Percentiles rank a stretch among this genome's conserved stretches.
Evolutionary conservation across 2,888 invertebrate genomes (phyloP).

Genomic region (Apocheima hispidaria): DNA sequence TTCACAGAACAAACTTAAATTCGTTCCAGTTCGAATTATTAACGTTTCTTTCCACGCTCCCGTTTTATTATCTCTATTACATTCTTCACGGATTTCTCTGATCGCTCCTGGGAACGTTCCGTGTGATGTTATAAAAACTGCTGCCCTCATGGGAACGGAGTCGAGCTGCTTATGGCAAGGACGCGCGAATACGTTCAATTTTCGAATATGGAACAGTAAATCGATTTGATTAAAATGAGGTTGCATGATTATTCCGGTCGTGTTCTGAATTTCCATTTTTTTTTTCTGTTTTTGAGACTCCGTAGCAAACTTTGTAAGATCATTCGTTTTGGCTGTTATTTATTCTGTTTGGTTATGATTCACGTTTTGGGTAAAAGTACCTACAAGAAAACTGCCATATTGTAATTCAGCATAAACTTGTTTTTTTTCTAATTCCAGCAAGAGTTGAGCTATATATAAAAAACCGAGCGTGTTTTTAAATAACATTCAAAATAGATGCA

Average conservation of each 20-base stretch:
- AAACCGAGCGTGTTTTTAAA: conserved; percentile 64
- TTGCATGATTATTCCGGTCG: conserved; percentile 32
- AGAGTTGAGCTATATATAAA: conserved; percentile 59
- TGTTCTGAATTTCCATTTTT: conserved; percentile 29
- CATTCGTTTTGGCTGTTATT: not conserved
- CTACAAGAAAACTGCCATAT: not conserved
- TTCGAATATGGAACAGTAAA: conserved; percentile 36
- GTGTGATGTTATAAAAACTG: conserved; percentile 62
- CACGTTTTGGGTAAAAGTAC: too few species aligned
- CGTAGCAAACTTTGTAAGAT: not conserved
- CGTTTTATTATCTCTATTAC: conserved; percentile 50
- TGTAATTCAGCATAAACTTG: too few species aligned
- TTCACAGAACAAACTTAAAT: conserved; percentile 32
- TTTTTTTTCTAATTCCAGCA: conserved; percentile 56
- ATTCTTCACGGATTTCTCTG: conserved; percentile 63
- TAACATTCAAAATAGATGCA: conserved; percentile 70
- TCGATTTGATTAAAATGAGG: conserved; percentile 31
- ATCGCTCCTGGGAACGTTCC: conserved; percentile 58
- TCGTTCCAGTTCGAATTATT: conserved; percentile 37
- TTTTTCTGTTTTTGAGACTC: not conserved
- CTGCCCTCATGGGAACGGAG: conserved; percentile 55
- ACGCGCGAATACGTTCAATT: conserved; percentile 26
- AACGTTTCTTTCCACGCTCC: conserved; percentile 41
- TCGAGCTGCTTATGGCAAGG: conserved; percentile 36
- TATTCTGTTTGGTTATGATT: too few species aligned